phyloP scores from a whole-genome alignment of 2,113 vertebrate species.

The Quiscalus mexicanus region DNA sequence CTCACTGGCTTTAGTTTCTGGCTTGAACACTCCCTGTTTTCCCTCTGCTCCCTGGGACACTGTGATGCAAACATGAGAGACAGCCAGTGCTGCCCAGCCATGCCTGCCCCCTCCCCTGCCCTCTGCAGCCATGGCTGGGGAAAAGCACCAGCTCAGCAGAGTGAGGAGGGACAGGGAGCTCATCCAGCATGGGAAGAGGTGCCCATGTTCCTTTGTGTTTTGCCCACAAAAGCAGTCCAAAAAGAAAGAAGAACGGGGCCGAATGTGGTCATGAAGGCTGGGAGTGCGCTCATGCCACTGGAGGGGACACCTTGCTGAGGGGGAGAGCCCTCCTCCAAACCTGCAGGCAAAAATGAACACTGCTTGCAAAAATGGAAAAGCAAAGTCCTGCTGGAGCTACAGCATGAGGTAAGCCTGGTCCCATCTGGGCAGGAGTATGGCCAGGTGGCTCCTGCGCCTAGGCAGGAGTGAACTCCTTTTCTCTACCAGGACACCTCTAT shows the following conservation, averaged over 20 bases:
- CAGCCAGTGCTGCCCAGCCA: not conserved
- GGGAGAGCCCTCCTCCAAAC: not conserved
- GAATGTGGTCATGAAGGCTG: not conserved
- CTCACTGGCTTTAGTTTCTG: not conserved
- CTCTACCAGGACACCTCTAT: not conserved
- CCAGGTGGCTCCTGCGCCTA: not conserved
- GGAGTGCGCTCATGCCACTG: accelerated
- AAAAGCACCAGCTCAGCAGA: not conserved
- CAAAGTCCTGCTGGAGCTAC: not conserved
- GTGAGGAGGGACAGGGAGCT: not conserved
- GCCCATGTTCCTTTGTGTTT: not conserved
- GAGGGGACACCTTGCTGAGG: not conserved
- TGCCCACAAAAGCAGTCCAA: not conserved
- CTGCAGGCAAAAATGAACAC: not conserved
- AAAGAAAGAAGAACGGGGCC: not conserved
- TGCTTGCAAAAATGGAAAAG: not conserved
- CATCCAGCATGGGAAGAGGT: not conserved
- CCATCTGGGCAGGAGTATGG: not conserved
- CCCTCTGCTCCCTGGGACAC: not conserved
- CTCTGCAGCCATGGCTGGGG: not conserved
- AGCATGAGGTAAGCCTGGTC: not conserved
- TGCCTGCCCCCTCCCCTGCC: not conserved
- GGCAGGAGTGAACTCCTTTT: not conserved
- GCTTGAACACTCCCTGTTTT: not conserved
- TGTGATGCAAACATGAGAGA: accelerated